Percentiles rank a stretch among this genome's conserved stretches.
Evolutionary conservation across 2,888 invertebrate species (phyloP).

Genomic region (Hermaeophaga mercurialis): DNA sequence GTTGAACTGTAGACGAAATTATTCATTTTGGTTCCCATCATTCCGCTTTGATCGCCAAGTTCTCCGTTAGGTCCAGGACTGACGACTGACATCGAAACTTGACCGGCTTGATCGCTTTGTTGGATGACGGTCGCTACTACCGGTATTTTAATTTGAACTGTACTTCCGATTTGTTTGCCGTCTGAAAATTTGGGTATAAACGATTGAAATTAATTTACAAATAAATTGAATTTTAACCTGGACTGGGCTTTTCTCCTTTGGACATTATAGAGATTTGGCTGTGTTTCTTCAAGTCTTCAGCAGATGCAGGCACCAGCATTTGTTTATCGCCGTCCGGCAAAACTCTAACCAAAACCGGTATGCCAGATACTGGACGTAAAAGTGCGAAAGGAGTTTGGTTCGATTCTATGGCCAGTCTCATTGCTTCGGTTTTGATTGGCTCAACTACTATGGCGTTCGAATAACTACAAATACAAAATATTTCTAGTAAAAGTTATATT

Average conservation of each 20-base stretch:
- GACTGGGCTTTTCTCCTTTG: slow-evolving; percentile 35
- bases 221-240: slow-evolving; percentile 26
- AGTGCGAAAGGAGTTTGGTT: slow-evolving; percentile 75
- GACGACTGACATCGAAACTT: slow-evolving; percentile 53
- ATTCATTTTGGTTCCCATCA: slow-evolving; percentile 25
- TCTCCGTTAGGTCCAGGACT: slow-evolving; percentile 52
- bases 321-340: slow-evolving; percentile 63
- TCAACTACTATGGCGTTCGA: slow-evolving; percentile 69
- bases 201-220: not conserved
- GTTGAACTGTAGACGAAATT: slow-evolving; percentile 39
- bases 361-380: slow-evolving; percentile 68
- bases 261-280: slow-evolving; percentile 63
- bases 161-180: slow-evolving; percentile 44
- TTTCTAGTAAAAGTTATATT: too few species aligned
- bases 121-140: slow-evolving; percentile 58
- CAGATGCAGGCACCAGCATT: slow-evolving; percentile 74
- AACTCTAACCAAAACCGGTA: slow-evolving; percentile 72
- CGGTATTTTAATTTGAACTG: slow-evolving; percentile 56
- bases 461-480: slow-evolving; percentile 49
- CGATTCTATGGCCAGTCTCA: slow-evolving; percentile 67
- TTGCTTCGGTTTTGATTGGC: slow-evolving; percentile 72
- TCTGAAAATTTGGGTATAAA: slow-evolving; percentile 27
- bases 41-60: slow-evolving; percentile 29
- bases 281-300: slow-evolving; percentile 69
- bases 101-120: slow-evolving; percentile 50